Percentiles rank a stretch among this genome's conserved stretches.
phyloP scores from a whole-genome alignment of 2,888 invertebrate species.

The Seira musarum region DNA sequence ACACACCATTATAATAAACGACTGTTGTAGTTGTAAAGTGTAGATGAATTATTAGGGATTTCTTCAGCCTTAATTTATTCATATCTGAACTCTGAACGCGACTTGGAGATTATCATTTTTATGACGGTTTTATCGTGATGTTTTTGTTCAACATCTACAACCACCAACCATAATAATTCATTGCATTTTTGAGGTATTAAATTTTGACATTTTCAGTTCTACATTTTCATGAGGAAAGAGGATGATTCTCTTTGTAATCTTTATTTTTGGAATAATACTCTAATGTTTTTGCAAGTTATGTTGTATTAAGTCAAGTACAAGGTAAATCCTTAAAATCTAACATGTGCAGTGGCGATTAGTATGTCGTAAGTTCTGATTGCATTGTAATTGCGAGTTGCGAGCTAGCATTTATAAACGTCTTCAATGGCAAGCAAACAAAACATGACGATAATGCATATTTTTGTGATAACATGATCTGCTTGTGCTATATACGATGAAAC shows the following conservation, averaged over 20 bases:
- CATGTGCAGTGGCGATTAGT: not conserved
- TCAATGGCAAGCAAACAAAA: not conserved
- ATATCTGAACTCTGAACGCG: not conserved
- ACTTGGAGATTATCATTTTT: constrained; percentile 23
- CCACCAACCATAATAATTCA: not conserved
- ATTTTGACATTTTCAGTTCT: not conserved
- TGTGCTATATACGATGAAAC: constrained; percentile 44
- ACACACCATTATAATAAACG: not conserved
- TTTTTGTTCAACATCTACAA: not conserved
- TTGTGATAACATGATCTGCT: constrained; percentile 45
- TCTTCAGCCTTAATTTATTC: not conserved
- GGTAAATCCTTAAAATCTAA: constrained; percentile 5
- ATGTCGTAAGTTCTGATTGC: no score
- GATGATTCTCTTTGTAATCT: not conserved
- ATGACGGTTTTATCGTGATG: not conserved
- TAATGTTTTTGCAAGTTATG: not conserved
- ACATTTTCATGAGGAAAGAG: not conserved
- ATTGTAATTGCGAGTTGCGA: not conserved
- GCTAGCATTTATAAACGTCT: not conserved
- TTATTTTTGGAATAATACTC: not conserved
- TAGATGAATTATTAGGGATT: not conserved
- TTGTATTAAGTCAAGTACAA: not conserved
- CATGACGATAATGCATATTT: not conserved
- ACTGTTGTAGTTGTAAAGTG: not conserved
- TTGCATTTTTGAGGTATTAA: not conserved